These are phyloP conservation scores for Hyperopisus bebe DNA, from an alignment of 2,113 vertebrate genomes.

Conservation along the genomic window DNA sequence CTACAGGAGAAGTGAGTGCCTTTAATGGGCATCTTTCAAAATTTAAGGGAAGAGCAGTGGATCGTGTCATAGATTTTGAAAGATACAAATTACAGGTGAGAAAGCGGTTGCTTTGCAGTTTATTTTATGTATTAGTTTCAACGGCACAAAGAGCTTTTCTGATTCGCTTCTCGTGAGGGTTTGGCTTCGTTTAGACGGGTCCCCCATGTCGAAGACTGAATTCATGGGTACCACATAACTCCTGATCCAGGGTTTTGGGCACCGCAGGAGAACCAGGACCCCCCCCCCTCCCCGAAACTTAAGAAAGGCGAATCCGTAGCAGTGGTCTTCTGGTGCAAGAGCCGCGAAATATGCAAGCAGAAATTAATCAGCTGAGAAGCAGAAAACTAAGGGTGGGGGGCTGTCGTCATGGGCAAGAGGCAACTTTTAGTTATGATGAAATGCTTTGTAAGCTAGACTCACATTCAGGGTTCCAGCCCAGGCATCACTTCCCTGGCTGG, in stretches of 20 bases:
- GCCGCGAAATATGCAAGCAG: background rate
- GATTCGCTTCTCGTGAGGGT: background rate
- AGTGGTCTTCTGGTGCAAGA: background rate
- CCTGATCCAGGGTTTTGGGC: background rate
- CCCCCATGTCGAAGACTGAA: background rate
- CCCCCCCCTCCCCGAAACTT: background rate
- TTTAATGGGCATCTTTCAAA: background rate
- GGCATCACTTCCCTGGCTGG: background rate
- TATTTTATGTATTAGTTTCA: background rate
- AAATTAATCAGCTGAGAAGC: background rate
- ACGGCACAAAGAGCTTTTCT: background rate
- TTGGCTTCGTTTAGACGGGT: background rate
- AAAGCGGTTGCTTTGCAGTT: background rate
- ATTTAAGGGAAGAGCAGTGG: background rate
- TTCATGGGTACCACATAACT: background rate
- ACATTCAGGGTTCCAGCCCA: background rate
- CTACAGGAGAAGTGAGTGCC: background rate
- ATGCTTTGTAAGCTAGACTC: constrained; percentile 18
- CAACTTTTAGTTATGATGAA: constrained; percentile 22
- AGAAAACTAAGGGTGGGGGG: background rate
- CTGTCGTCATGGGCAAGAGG: background rate
- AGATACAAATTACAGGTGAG: background rate
- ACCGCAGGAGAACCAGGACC: background rate
- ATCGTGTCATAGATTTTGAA: background rate
- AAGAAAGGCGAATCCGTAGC: background rate